These are phyloP conservation scores for Poecilia velifera DNA, from an alignment of 2,797 vertebrate species.

Conservation along the genomic window DNA sequence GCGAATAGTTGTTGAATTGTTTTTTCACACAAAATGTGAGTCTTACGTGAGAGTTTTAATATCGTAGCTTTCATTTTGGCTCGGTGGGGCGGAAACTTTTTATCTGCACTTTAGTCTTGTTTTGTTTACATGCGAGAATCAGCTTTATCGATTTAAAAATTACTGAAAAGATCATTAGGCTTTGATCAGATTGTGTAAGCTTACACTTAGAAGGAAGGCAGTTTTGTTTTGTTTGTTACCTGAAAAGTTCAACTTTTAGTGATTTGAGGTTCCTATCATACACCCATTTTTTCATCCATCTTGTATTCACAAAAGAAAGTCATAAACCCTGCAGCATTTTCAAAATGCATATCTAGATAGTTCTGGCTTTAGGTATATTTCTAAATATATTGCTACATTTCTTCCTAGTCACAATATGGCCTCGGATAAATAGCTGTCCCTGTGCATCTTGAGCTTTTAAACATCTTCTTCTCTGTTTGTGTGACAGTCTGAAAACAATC, in stretches of 20 bases:
- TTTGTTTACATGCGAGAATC: background rate
- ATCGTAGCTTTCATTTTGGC: background rate
- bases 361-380: background rate
- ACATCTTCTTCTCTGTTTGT: conserved; percentile 26
- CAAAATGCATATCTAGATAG: conserved; percentile 6
- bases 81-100: background rate
- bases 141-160: background rate
- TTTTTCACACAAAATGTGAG: background rate
- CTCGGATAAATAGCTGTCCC: conserved; percentile 22
- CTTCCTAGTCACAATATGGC: background rate
- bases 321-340: background rate
- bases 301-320: background rate
- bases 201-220: background rate
- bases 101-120: background rate
- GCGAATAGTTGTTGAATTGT: background rate
- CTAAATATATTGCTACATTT: background rate
- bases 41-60: background rate
- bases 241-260: background rate
- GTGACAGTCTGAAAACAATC: conserved; percentile 41
- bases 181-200: background rate
- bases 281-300: too few species aligned
- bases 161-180: background rate
- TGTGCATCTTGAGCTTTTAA: conserved; percentile 39
- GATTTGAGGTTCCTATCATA: background rate
- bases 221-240: background rate